phyloP scores from a whole-genome alignment of 2,888 invertebrate genomes.

The Archips xylosteana region DNA sequence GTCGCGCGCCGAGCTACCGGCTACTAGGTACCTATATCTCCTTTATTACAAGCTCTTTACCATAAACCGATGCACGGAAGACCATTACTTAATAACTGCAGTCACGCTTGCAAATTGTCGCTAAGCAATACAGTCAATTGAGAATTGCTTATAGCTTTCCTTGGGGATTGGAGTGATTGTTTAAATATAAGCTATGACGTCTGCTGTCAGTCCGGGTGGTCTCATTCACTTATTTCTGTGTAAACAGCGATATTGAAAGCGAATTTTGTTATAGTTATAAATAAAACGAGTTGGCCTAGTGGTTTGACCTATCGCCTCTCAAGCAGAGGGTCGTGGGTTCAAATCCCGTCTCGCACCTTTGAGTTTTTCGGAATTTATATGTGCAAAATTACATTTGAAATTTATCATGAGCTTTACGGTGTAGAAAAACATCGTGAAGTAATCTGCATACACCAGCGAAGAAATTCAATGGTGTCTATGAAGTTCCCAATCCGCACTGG shows the following conservation, averaged over 20 bases:
- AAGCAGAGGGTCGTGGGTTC: too few species aligned
- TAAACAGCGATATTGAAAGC: background rate
- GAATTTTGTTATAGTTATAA: background rate
- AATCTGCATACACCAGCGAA: too few species aligned
- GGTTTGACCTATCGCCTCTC: too few species aligned
- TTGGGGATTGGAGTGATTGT: background rate
- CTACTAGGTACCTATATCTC: conserved; percentile 40
- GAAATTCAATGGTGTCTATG: too few species aligned
- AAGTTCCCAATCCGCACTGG: too few species aligned
- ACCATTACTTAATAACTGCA: conserved; percentile 1
- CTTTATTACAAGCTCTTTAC: conserved; percentile 5
- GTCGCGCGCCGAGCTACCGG: conserved; percentile 2
- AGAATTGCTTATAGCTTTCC: background rate
- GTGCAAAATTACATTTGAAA: too few species aligned
- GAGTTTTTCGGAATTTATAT: too few species aligned
- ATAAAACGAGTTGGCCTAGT: too few species aligned
- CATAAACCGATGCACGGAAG: background rate
- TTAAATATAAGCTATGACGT: conserved; percentile 10
- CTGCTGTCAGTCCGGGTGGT: conserved; percentile 2
- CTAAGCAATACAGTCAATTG: background rate
- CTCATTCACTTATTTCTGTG: background rate
- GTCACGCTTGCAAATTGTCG: background rate
- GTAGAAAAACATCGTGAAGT: too few species aligned
- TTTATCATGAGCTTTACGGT: too few species aligned
- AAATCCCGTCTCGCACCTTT: too few species aligned